Conservation (phyloP, 2,113 vertebrate genomes). For the Pithys albifrons region DNA sequence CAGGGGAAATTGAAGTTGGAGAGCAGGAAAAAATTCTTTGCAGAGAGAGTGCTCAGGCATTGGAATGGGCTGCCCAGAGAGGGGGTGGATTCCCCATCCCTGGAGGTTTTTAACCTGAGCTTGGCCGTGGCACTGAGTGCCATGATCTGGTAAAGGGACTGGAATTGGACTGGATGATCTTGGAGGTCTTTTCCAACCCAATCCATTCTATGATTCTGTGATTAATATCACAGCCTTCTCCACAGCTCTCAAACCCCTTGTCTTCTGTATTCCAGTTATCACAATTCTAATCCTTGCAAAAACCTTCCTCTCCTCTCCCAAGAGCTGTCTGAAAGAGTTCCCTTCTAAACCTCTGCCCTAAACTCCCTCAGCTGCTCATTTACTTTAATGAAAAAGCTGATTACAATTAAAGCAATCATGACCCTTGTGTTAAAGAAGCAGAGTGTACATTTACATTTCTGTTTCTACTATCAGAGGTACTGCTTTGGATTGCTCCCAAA, state of each 20-base stretch:
- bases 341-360: not conserved
- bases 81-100: too few species aligned
- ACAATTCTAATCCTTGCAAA: not conserved
- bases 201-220: too few species aligned
- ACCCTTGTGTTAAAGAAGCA: not conserved
- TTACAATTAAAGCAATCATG: not conserved
- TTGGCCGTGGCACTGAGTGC: too few species aligned
- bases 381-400: not conserved
- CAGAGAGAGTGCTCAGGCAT: too few species aligned
- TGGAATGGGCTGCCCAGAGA: too few species aligned
- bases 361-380: not conserved
- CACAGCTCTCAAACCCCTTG: not conserved
- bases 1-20: too few species aligned
- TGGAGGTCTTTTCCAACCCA: too few species aligned
- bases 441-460: not conserved
- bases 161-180: too few species aligned
- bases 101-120: too few species aligned
- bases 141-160: too few species aligned
- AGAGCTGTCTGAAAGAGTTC: not conserved
- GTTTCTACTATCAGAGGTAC: not conserved
- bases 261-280: not conserved
- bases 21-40: too few species aligned
- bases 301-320: not conserved
- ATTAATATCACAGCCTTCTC: not conserved
- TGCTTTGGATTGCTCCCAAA: not conserved